phyloP scores from a whole-genome alignment of 1,140 invertebrate genomes.

The Bactericera cockerelli region DNA sequence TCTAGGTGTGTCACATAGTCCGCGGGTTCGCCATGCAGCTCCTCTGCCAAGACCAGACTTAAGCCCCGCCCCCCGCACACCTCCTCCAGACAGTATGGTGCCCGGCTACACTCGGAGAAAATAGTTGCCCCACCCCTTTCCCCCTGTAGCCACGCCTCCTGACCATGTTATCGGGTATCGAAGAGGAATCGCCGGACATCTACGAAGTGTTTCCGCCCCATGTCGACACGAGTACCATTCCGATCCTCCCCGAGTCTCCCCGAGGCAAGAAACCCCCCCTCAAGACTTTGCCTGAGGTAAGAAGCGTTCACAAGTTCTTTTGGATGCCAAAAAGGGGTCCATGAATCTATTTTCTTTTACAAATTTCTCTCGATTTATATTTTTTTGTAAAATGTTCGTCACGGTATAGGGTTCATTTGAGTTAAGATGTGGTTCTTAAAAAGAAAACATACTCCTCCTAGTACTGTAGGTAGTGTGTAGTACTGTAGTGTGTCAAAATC shows the following conservation, averaged over 20 bases:
- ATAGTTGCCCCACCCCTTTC: constrained; percentile 7
- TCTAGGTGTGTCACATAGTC: background rate
- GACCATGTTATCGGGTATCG: constrained; percentile 39
- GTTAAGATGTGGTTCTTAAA: no score
- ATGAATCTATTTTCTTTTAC: no score
- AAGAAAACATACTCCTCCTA: no score
- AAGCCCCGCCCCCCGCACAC: constrained; percentile 7
- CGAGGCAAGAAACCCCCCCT: constrained; percentile 53
- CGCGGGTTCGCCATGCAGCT: constrained; percentile 16
- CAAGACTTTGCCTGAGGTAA: constrained; percentile 56
- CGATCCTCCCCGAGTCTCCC: constrained; percentile 40
- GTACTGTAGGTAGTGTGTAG: no score
- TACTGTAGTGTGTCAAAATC: no score
- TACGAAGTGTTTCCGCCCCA: constrained; percentile 55
- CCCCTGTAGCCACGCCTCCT: background rate
- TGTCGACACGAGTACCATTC: constrained; percentile 51
- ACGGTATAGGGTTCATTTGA: no score
- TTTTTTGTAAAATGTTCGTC: no score
- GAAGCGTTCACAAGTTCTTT: no score
- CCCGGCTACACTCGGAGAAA: constrained; percentile 16
- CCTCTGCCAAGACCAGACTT: constrained; percentile 19
- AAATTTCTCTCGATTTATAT: no score
- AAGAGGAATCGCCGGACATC: constrained; percentile 47
- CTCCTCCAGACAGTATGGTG: constrained; percentile 13
- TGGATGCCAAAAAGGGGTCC: no score